Percentiles rank a stretch among this genome's conserved stretches.
phyloP scores from a whole-genome alignment of 2,888 invertebrate species.

The Limenitis arthemis region DNA sequence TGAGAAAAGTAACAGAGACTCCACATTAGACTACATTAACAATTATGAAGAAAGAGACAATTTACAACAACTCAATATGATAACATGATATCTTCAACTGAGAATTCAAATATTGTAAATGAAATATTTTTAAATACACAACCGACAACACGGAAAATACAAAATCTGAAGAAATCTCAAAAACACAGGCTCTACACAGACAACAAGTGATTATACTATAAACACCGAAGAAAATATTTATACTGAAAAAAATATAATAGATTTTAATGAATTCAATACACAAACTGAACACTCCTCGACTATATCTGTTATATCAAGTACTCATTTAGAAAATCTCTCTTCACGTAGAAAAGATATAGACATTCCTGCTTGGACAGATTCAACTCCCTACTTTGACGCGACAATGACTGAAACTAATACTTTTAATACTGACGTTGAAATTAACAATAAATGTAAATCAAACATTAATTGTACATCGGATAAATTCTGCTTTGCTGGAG shows the following conservation, averaged over 20 bases:
- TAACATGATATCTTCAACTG: too few relatives aligned
- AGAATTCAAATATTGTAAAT: too few relatives aligned
- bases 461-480: slow-evolving; percentile 75
- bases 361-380: slow-evolving; percentile 63
- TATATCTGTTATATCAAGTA: slow-evolving; percentile 30
- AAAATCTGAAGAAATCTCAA: neutral
- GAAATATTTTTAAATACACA: too few relatives aligned
- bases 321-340: slow-evolving; percentile 54
- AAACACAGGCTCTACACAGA: neutral
- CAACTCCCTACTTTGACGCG: slow-evolving; percentile 46
- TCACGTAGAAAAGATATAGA: slow-evolving; percentile 59
- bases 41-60: too few relatives aligned
- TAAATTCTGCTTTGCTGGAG: slow-evolving; percentile 75
- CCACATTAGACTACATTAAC: too few relatives aligned
- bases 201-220: neutral
- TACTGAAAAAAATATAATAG: neutral
- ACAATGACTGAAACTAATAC: slow-evolving; percentile 49
- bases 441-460: slow-evolving; percentile 67
- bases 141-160: neutral
- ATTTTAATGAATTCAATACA: neutral
- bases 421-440: slow-evolving; percentile 33
- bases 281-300: slow-evolving; percentile 16
- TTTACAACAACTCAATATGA: too few relatives aligned
- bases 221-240: neutral
- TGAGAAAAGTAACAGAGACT: too few relatives aligned